Conservation (phyloP, 2,797 vertebrate genomes). For the Thalassophryne amazonica region DNA sequence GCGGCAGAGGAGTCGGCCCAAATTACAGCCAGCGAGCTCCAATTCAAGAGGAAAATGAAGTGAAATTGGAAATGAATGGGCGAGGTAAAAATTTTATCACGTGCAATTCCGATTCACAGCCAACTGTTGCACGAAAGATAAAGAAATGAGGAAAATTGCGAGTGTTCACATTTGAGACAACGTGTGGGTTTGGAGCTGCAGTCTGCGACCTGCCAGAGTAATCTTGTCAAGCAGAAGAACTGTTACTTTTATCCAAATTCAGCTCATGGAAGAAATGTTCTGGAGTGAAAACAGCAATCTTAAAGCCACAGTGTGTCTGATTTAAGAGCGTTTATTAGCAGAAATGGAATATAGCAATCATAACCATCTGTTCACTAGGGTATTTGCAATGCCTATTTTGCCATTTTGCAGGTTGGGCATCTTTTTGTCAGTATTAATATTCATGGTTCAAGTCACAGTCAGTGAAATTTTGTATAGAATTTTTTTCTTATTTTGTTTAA, state of each 20-base stretch:
- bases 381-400: no score
- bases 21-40: slow-evolving; percentile 16
- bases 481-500: no score
- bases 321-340: no score
- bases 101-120: slow-evolving; percentile 21
- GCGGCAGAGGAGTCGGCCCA: slow-evolving; percentile 19
- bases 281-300: neutral
- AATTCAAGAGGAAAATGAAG: slow-evolving; percentile 26
- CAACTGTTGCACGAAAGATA: slow-evolving; percentile 33
- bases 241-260: slow-evolving; percentile 11
- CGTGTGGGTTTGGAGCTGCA: slow-evolving; percentile 41
- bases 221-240: slow-evolving; percentile 14
- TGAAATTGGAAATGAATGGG: slow-evolving; percentile 49
- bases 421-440: no score
- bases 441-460: no score
- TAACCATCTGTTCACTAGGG: no score
- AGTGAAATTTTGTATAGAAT: no score
- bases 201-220: slow-evolving; percentile 31
- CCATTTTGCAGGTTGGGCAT: no score
- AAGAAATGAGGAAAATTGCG: slow-evolving; percentile 35
- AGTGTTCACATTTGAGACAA: slow-evolving; percentile 4
- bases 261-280: slow-evolving; percentile 9
- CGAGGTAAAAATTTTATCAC: slow-evolving; percentile 34
- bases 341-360: no score
- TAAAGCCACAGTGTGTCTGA: no score